phyloP scores from a whole-genome alignment of 2,797 vertebrate species.

The Brotogeris chrysoptera region DNA sequence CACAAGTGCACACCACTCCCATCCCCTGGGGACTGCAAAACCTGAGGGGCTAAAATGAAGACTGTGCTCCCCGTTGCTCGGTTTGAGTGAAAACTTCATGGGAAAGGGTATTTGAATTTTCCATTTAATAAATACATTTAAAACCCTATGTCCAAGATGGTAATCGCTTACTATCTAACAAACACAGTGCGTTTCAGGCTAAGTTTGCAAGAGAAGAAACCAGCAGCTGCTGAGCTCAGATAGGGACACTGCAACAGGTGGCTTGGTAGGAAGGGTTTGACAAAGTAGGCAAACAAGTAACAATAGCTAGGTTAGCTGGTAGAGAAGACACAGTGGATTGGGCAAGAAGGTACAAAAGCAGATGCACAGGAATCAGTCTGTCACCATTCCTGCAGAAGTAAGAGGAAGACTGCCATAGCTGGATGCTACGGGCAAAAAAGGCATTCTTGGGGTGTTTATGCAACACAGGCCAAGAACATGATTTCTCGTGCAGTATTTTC shows the following conservation, averaged over 20 bases:
- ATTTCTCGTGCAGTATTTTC: background rate
- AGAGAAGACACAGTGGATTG: background rate
- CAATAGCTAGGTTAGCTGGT: background rate
- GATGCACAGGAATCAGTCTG: background rate
- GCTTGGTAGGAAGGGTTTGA: background rate
- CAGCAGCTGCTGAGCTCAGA: background rate
- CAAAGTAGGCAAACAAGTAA: background rate
- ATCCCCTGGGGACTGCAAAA: background rate
- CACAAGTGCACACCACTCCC: background rate
- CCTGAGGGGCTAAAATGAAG: background rate
- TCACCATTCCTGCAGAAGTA: background rate
- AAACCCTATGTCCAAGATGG: background rate
- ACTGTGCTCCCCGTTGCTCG: accelerated
- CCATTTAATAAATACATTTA: background rate
- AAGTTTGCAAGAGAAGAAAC: background rate
- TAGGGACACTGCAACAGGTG: background rate
- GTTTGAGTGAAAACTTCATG: background rate
- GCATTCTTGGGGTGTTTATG: accelerated
- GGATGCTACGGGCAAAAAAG: background rate
- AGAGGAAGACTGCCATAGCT: background rate
- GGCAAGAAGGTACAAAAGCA: background rate
- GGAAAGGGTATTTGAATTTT: background rate
- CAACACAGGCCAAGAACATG: background rate
- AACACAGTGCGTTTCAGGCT: background rate
- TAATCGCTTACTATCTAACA: background rate